A percentile compares a stretch with the other conserved stretches of the same genome.
Conservation (phyloP, 1,140 invertebrate species). For the Trichonephila inaurata region DNA sequence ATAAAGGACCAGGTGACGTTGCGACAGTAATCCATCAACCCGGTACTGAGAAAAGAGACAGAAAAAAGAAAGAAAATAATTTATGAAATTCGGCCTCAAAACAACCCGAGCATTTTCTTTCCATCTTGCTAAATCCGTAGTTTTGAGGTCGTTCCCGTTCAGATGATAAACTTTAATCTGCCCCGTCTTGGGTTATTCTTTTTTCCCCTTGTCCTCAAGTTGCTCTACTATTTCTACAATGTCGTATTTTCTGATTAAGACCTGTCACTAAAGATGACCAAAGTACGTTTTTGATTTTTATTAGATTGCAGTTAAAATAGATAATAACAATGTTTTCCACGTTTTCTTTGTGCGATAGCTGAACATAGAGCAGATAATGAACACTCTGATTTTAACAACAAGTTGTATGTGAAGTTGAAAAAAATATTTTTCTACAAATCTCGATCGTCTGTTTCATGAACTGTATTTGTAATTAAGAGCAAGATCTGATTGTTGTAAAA, state of each 20-base stretch:
- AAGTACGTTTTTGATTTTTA: slow-evolving; percentile 21
- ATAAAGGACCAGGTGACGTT: slow-evolving; percentile 30
- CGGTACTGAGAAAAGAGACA: background rate
- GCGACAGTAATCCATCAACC: slow-evolving; percentile 45
- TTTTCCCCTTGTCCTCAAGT: slow-evolving; percentile 25
- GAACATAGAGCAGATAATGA: background rate
- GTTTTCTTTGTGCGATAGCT: background rate
- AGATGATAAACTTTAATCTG: slow-evolving; percentile 55
- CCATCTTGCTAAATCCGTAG: slow-evolving; percentile 41
- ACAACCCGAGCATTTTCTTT: slow-evolving; percentile 44
- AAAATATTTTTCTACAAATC: too few species aligned
- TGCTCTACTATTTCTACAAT: slow-evolving; percentile 43
- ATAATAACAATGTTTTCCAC: background rate
- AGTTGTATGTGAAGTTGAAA: too few species aligned
- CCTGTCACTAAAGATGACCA: slow-evolving; percentile 34
- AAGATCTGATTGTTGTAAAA: too few species aligned
- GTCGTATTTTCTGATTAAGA: slow-evolving; percentile 57
- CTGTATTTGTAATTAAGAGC: too few species aligned
- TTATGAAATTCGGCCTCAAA: slow-evolving; percentile 49
- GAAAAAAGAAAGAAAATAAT: background rate
- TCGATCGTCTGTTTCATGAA: too few species aligned
- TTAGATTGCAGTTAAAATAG: background rate
- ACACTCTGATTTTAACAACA: background rate
- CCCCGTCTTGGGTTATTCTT: background rate
- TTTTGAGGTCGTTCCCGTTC: slow-evolving; percentile 48